phyloP scores from a whole-genome alignment of 2,113 vertebrate species.

The Notothenia rossii region DNA sequence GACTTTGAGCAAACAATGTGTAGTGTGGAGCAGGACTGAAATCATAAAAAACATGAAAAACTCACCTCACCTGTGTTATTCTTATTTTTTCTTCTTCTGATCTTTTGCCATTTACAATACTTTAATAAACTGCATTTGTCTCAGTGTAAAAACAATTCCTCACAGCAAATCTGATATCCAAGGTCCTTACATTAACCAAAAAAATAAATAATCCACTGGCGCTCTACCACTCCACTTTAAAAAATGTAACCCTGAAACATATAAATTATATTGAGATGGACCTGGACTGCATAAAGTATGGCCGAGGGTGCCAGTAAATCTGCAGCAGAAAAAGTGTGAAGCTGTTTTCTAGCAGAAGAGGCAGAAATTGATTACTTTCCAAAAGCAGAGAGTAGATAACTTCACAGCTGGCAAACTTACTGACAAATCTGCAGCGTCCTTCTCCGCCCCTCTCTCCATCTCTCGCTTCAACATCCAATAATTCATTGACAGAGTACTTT shows the following conservation, averaged over 20 bases:
- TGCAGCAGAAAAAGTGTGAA: constrained; percentile 40
- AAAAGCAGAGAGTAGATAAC: constrained; percentile 60
- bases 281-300: constrained; percentile 25
- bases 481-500: constrained; percentile 45
- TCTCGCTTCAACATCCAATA: constrained; percentile 50
- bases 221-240: neutral
- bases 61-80: neutral
- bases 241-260: constrained; percentile 9
- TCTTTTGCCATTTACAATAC: neutral
- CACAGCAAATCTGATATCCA: neutral
- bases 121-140: neutral
- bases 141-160: neutral
- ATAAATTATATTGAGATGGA: constrained; percentile 28
- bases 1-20: too few species aligned
- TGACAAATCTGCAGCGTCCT: constrained; percentile 50
- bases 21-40: too few species aligned
- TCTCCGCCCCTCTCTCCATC: constrained; percentile 32
- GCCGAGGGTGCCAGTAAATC: constrained; percentile 48
- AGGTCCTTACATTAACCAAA: neutral
- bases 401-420: constrained; percentile 64
- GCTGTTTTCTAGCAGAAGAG: constrained; percentile 60
- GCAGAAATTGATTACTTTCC: constrained; percentile 69
- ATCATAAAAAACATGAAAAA: neutral
- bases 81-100: neutral
- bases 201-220: neutral